Evolutionary conservation across 2,888 invertebrate genomes (phyloP), one percentile per base, ranked within the genome.

Genomic region (Rhorus exstirpatorius): DNA sequence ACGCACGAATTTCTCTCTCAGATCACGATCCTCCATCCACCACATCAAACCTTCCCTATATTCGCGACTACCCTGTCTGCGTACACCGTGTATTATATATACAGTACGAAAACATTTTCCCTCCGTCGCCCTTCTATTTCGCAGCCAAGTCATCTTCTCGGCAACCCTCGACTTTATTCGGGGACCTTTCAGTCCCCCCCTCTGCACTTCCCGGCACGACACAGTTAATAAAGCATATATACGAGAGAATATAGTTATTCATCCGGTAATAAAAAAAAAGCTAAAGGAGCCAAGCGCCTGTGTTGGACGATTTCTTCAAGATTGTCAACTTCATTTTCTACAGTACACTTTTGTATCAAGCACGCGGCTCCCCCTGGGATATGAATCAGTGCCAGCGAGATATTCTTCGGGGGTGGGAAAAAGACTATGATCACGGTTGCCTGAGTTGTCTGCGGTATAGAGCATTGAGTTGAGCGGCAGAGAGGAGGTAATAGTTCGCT

Each of bases 1-100:
- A 75, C 83, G 79, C 51, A 78, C 83, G 79, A 84, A 84, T 84
- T 84, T 83, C 81, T 81, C 83, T 80, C 84, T 65, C 80, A 76
- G 79, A 83, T 80, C 83, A 84, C 84, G 84, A 84, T 80, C 61
- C 74, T 74, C 80, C 74, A 58, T 78, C 72, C 55, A 61, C 24
- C 46, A 65, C 76, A 65, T 79, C 82, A 77, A 76, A 74, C 60
- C 70, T 70, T 68, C 65, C 75, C 82, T 65, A 68, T 75, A 61
- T 83, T 72, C 71, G 38, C 51, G 60, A 53, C 55, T 44, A 55
- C 67, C 71, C 75, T 65, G 44, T 65, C 53, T 44, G 14, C 17
- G 19, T 75, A 68, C 63, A 80, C 70, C 17, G 78, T 26, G 41
- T 41, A 78, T 58, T 44, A 58, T 61, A 65, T 26, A 17, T 21